phyloP scores from a whole-genome alignment of 2,797 vertebrate genomes.

The Pagetopsis macropterus region DNA sequence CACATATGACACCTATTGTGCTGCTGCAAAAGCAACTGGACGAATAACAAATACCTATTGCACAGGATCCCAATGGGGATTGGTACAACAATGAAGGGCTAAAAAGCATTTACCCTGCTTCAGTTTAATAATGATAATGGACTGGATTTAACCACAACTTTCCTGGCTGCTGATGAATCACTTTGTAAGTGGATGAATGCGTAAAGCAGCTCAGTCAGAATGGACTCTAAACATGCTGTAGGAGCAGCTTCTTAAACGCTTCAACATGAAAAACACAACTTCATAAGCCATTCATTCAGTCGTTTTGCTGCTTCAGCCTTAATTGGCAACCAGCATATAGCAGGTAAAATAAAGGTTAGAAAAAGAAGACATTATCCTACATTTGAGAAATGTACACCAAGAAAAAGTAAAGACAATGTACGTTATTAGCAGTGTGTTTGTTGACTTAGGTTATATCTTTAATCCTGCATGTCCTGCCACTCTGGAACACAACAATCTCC shows the following conservation, averaged over 20 bases:
- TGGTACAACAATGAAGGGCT: conserved; percentile 21
- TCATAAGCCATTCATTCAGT: not conserved
- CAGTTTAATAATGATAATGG: conserved; percentile 67
- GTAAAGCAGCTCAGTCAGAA: conserved; percentile 28
- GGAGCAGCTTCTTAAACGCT: conserved; percentile 8
- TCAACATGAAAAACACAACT: not conserved
- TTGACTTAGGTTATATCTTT: not conserved
- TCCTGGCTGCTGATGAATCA: conserved; percentile 52
- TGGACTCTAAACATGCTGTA: not conserved
- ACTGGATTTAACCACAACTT: conserved; percentile 49
- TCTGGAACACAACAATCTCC: not conserved
- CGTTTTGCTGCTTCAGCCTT: not conserved
- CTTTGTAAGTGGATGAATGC: conserved; percentile 32
- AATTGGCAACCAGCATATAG: too few relatives aligned
- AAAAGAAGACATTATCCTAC: not conserved
- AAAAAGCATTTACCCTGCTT: conserved; percentile 32
- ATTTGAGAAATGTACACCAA: not conserved
- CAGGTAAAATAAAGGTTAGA: not conserved
- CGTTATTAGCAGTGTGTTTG: not conserved
- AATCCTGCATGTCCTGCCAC: not conserved
- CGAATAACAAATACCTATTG: conserved; percentile 18
- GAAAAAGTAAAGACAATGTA: not conserved
- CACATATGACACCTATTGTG: conserved; percentile 39
- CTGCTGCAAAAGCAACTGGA: conserved; percentile 27
- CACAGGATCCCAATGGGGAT: conserved; percentile 33